Evolutionary conservation across 2,888 invertebrate species (phyloP), one percentile per base, ranked within the genome.

Genomic region (Allygus modestus): DNA sequence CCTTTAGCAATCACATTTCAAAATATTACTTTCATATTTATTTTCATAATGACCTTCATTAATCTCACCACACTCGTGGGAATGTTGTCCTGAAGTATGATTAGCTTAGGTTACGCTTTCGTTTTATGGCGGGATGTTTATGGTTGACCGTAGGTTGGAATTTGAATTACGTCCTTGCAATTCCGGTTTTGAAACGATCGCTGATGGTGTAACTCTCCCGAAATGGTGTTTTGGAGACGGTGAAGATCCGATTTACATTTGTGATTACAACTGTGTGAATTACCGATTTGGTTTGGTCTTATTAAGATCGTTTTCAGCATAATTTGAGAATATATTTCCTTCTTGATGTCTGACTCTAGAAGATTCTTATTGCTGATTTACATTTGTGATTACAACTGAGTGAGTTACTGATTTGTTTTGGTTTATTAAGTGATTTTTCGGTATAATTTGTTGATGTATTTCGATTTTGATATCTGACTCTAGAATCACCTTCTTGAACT

Each of bases 51-150:
- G 9, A 37, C 1, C 7, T 15, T 46, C 4, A 46, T 46, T 46
- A 17, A 46, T 46, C 12, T 15, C 17, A 46, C 15, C 9, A 12
- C 12, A 46, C 17, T 46, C 12, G 1, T 46, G 54, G 20, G 23
- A 54, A 54, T 23, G 20, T 7, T 2, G 54, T 11, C 54, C 20
- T 20, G 54, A 54, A 20, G 20, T 54, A 23, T 23, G 20, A 54
- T 54, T 54, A 54, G 54, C n/a, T 17, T 4, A 12, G 54, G 20
- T 23, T 54, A 54, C 54, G 54, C 54, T 54, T 54, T 54, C 54
- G 54, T 2, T 54, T 54, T 54, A 54, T 54, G 54, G 23, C 11
- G 9, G 20, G 54, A 54, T 23, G 54, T 54, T 54, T 54, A 54
- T 54, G 54, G 54, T 20, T 54, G 54, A n/a, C 5, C 4, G 54